Base-by-base conservation (phyloP, 2,113 vertebrate genomes). In the Rhinopomastus cyanomelas region DNA sequence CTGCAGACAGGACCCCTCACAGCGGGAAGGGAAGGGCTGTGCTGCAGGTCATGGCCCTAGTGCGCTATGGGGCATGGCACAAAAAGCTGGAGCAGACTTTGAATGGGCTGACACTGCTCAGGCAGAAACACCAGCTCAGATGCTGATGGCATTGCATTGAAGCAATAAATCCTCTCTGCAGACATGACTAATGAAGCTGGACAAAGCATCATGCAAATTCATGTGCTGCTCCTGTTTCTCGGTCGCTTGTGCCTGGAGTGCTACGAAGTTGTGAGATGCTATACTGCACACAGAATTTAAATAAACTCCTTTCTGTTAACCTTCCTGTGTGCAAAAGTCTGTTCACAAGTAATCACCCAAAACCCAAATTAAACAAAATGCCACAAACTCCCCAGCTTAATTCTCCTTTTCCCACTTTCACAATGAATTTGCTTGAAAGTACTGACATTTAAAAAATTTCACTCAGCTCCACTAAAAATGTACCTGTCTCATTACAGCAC, bases 41-140 rank as follows among this genome's bases (percentile, higher is more conserved):
- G 21, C 6, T 64, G n/a, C 44, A 55, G n/a, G 26, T 26, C 18
- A 3, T 44, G n/a, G 19, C 34, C 48, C 1, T 26, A 6, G 12
- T 44, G 48, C 15, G 15, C 8, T 7, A 52, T 1, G 9, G 16
- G 62, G 16, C 48, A 55, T 0, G 3, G 26, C 16, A 36, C 37
- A 46, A 64, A 56, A 52, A 59, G 23, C 5, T 49, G 61, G 64
- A 81, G 6, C 23, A 64, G 32, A 27, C 25, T 51, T 55, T 37
- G 56, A 80, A 68, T 4, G 32, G 27, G 29, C 57, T 81, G 44
- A 26, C 21, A 5, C n/a, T 75, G 53, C 26, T 64, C 26, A 39
- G 53, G 65, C 27, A 75, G 80, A 68, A 83, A 26, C 19, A 84
- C 17, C 30, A 76, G 27, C 59, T 57, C 37, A 59, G 34, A 66